phyloP scores from a whole-genome alignment of 2,888 invertebrate genomes.

The Pyrochroa serraticornis region DNA sequence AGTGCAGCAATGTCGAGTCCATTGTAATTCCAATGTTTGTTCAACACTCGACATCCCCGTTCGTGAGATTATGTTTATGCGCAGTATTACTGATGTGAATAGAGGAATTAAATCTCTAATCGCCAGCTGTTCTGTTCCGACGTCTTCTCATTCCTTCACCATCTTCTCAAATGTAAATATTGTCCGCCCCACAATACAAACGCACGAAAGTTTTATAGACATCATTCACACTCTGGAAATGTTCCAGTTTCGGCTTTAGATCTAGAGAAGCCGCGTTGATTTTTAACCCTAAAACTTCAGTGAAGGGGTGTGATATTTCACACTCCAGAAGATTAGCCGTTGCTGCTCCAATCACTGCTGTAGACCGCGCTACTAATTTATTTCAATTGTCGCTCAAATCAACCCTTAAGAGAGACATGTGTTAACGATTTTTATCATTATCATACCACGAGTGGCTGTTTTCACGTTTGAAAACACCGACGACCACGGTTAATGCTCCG shows the following conservation, averaged over 20 bases:
- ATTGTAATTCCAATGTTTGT: slow-evolving; percentile 47
- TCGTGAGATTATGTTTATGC: slow-evolving; percentile 49
- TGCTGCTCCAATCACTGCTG: no score
- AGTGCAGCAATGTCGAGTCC: slow-evolving; percentile 18
- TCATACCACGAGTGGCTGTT: slow-evolving; percentile 7
- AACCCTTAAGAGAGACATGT: no score
- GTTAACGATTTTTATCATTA: background rate
- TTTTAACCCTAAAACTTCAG: no score
- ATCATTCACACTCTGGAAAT: background rate
- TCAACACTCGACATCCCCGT: slow-evolving; percentile 44
- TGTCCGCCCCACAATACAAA: slow-evolving; percentile 5
- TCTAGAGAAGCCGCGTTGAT: no score
- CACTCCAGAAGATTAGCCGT: no score
- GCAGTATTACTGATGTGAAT: slow-evolving; percentile 47
- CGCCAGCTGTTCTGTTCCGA: slow-evolving; percentile 41
- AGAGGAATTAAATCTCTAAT: slow-evolving; percentile 47
- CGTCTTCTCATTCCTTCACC: slow-evolving; percentile 22
- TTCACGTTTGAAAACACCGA: slow-evolving; percentile 22
- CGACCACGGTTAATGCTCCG: slow-evolving; percentile 34
- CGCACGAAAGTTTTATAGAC: slow-evolving; percentile 10
- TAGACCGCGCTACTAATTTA: no score
- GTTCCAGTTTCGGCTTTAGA: no score
- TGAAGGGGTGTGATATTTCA: no score
- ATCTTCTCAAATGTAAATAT: slow-evolving; percentile 29
- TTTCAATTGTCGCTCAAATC: no score